Evolutionary conservation across 2,113 vertebrate species (phyloP).

Genomic region (Montifringilla adamsi): DNA sequence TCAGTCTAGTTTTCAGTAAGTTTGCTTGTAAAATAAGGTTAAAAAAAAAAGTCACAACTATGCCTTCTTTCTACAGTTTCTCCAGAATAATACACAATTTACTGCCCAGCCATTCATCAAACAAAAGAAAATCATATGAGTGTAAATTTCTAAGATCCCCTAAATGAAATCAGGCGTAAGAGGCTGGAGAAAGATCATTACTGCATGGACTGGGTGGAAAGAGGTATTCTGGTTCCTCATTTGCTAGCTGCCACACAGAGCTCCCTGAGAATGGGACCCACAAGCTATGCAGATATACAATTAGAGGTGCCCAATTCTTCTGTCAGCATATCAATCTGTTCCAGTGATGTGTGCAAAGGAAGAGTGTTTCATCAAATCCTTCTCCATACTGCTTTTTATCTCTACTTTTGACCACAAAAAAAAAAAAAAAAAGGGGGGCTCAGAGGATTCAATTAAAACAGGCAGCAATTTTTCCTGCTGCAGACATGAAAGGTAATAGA

Average conservation of each 20-base stretch:
- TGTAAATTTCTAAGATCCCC: background rate
- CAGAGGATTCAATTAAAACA: background rate
- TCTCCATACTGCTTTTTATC: background rate
- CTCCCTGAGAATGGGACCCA: background rate
- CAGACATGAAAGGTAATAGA: background rate
- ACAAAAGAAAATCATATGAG: background rate
- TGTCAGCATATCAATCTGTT: background rate
- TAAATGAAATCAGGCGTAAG: background rate
- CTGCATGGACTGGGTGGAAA: background rate
- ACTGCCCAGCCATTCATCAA: background rate
- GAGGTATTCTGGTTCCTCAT: background rate
- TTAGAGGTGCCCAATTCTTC: background rate
- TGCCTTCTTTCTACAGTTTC: background rate
- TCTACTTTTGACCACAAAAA: background rate
- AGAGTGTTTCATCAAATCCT: background rate
- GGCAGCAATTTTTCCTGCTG: background rate
- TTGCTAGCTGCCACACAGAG: background rate
- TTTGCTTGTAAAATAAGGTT: background rate
- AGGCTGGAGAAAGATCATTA: slow-evolving; percentile 5
- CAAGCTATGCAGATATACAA: background rate
- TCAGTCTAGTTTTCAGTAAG: background rate
- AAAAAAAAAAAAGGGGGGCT: background rate
- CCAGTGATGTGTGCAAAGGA: background rate
- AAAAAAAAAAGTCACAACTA: background rate
- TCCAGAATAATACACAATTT: background rate